phyloP scores from a whole-genome alignment of 1,140 invertebrate species.

The Alviniconcha marisindica region DNA sequence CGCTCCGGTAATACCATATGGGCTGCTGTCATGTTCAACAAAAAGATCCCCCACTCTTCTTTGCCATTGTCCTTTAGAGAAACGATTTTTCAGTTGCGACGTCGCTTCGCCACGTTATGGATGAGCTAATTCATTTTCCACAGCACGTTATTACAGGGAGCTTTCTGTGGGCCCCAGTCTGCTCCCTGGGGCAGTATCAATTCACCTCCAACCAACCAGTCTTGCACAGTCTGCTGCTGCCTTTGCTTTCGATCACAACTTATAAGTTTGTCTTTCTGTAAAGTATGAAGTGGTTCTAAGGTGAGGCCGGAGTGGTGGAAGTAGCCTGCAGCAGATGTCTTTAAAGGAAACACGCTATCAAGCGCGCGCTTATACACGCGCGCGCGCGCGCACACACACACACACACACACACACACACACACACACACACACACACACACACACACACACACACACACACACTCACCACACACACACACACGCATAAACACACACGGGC shows the following conservation, averaged over 20 bases:
- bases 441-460: too few species aligned
- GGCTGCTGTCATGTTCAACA: background rate
- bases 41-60: background rate
- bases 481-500: too few species aligned
- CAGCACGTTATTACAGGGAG: background rate
- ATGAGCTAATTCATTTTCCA: background rate
- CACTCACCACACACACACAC: too few species aligned
- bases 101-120: background rate
- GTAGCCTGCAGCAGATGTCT: too few species aligned
- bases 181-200: background rate
- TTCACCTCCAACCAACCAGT: background rate
- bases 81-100: background rate
- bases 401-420: too few species aligned
- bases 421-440: too few species aligned
- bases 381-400: too few species aligned
- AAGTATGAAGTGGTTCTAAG: background rate
- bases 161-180: background rate
- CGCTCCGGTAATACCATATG: background rate
- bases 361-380: too few species aligned
- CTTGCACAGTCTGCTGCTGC: background rate
- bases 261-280: background rate
- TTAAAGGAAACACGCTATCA: too few species aligned
- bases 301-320: too few species aligned
- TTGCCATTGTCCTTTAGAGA: background rate
- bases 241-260: background rate